Evolutionary conservation across 2,113 vertebrate species (phyloP).

Genomic region (Lucifuga dentata): DNA sequence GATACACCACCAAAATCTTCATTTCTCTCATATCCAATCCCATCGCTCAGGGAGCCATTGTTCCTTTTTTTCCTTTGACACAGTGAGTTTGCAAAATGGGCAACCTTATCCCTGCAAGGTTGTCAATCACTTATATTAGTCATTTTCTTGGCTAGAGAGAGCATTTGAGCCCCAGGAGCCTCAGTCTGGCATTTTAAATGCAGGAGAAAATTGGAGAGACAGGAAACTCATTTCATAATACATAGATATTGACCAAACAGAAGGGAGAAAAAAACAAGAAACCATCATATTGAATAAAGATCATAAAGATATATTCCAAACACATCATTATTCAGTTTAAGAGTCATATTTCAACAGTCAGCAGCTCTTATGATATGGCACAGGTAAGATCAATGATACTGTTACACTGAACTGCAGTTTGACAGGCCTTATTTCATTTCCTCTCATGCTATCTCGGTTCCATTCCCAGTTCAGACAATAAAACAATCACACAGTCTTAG

Average conservation of each 20-base stretch:
- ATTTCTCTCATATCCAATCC: constrained; percentile 69
- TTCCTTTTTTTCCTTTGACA: constrained; percentile 65
- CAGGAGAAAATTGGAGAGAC: constrained; percentile 27
- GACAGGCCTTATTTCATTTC: constrained; percentile 51
- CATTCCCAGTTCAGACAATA: constrained; percentile 56
- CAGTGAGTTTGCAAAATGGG: constrained; percentile 75
- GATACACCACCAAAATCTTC: constrained; percentile 74
- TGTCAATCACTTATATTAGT: constrained; percentile 79
- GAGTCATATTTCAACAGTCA: constrained; percentile 48
- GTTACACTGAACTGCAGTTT: background rate
- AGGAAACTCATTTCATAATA: constrained; percentile 64
- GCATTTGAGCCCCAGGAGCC: constrained; percentile 52
- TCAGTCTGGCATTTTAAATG: constrained; percentile 68
- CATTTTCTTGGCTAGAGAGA: constrained; percentile 70
- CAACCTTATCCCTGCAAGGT: constrained; percentile 60
- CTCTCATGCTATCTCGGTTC: constrained; percentile 19
- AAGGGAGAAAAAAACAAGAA: constrained; percentile 61
- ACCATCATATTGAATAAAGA: constrained; percentile 62
- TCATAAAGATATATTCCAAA: constrained; percentile 57
- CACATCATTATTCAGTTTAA: constrained; percentile 44
- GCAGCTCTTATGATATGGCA: constrained; percentile 32
- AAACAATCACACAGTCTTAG: constrained; percentile 58
- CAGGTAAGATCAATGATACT: constrained; percentile 54
- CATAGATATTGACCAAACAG: constrained; percentile 61
- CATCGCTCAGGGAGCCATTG: constrained; percentile 55